These are phyloP conservation scores for Allolobophora icterica DNA, from an alignment of 2,888 invertebrate genomes.

Conservation along the genomic window DNA sequence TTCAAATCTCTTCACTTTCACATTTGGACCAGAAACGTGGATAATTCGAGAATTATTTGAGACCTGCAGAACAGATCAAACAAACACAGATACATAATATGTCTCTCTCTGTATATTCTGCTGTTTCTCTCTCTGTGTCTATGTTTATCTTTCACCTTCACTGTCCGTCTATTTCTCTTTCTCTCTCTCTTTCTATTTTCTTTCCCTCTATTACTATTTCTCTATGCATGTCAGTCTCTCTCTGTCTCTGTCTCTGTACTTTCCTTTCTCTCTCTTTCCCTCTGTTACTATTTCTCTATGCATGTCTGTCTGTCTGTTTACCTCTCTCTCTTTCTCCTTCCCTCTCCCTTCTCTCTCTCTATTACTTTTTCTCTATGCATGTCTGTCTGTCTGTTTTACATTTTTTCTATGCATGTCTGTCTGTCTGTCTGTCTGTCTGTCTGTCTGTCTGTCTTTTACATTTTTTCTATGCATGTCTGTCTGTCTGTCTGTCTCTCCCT, in stretches of 20 bases:
- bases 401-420: background rate
- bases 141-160: too few relatives aligned
- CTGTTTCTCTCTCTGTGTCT: too few relatives aligned
- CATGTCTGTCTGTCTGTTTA: too few relatives aligned
- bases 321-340: too few relatives aligned
- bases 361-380: background rate
- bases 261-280: too few relatives aligned
- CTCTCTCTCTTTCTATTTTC: too few relatives aligned
- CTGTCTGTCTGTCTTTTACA: background rate
- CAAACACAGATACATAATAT: background rate
- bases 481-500: slow-evolving; percentile 4
- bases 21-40: background rate
- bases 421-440: background rate
- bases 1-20: slow-evolving; percentile 8
- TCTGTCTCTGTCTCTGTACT: too few relatives aligned
- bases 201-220: background rate
- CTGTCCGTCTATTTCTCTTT: too few relatives aligned
- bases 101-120: too few relatives aligned
- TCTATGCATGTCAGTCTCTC: background rate
- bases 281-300: too few relatives aligned
- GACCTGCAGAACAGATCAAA: background rate
- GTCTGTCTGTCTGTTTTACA: background rate
- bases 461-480: too few relatives aligned
- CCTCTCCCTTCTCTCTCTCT: background rate
- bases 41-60: background rate